These are phyloP conservation scores for Stichodactyla helianthus DNA, from an alignment of 64 coral and sea anemone genomes.

Conservation along the genomic window DNA sequence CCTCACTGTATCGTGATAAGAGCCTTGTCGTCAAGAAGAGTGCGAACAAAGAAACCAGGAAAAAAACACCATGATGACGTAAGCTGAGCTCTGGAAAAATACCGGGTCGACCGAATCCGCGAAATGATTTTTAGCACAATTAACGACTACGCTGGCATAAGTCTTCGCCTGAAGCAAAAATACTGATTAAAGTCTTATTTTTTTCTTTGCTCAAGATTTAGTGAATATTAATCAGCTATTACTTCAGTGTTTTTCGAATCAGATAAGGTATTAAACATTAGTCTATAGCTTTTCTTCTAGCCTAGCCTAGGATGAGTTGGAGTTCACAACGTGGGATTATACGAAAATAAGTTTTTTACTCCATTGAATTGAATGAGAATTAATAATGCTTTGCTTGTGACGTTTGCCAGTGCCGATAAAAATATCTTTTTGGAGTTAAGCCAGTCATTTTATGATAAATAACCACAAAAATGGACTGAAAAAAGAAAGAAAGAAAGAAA, in stretches of 20 bases:
- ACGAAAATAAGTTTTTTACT: too few relatives aligned
- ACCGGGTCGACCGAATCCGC: not conserved
- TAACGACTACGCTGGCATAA: not conserved
- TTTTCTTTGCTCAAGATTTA: not conserved
- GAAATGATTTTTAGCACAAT: not conserved
- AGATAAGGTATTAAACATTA: not conserved
- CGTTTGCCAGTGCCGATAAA: not conserved
- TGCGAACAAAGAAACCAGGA: not conserved
- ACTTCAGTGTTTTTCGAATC: not conserved
- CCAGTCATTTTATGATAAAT: not conserved
- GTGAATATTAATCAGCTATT: not conserved
- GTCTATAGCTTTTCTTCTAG: not conserved
- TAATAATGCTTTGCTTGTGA: too few relatives aligned
- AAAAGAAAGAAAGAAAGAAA: too few relatives aligned
- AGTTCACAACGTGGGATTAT: not conserved
- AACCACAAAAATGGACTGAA: not conserved
- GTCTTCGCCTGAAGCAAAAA: not conserved
- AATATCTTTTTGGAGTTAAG: not conserved
- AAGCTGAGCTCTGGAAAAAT: not conserved
- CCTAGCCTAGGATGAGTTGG: not conserved
- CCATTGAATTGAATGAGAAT: too few relatives aligned
- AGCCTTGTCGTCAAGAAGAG: not conserved
- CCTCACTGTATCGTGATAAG: not conserved
- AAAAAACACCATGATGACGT: too few relatives aligned
- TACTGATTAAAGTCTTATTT: not conserved